phyloP scores from a whole-genome alignment of 2,888 invertebrate species.

The Trachelus iudaicus region DNA sequence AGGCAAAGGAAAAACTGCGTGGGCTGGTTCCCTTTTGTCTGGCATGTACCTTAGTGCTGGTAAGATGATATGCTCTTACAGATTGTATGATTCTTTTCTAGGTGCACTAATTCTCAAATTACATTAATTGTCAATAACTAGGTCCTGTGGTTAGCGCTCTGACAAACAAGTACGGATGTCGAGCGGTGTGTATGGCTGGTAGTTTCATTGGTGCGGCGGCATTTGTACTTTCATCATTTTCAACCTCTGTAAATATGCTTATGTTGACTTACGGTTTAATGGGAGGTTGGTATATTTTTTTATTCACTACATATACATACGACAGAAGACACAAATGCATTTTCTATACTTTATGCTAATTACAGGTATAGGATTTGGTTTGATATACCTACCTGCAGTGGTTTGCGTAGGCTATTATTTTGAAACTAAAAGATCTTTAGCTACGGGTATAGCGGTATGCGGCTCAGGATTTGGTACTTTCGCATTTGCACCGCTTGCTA shows the following conservation, averaged over 20 bases:
- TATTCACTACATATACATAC: neutral
- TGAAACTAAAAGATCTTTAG: slow-evolving; percentile 92
- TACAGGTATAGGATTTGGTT: slow-evolving; percentile 89
- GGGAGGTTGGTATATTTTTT: slow-evolving; percentile 77
- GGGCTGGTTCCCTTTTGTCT: slow-evolving; percentile 94
- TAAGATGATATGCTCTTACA: slow-evolving; percentile 60
- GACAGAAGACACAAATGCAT: neutral
- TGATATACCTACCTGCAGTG: slow-evolving; percentile 95
- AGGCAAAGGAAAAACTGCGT: slow-evolving; percentile 88
- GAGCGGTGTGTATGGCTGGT: slow-evolving; percentile 93
- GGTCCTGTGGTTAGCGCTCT: slow-evolving; percentile 95
- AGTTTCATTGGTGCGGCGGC: slow-evolving; percentile 86
- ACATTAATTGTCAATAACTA: slow-evolving; percentile 52
- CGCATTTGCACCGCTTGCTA: slow-evolving; percentile 92
- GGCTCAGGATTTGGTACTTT: slow-evolving; percentile 97
- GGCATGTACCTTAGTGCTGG: slow-evolving; percentile 96
- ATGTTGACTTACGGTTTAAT: slow-evolving; percentile 94
- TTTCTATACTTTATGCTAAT: neutral
- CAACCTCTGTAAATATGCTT: slow-evolving; percentile 86
- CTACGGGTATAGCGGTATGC: slow-evolving; percentile 95
- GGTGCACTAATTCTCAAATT: neutral
- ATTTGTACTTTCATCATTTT: slow-evolving; percentile 89
- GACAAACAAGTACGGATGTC: slow-evolving; percentile 95
- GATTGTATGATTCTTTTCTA: neutral
- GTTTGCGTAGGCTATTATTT: slow-evolving; percentile 98